Evolutionary conservation across 2,797 vertebrate genomes (phyloP).

Genomic region (Lepus oiostolus): DNA sequence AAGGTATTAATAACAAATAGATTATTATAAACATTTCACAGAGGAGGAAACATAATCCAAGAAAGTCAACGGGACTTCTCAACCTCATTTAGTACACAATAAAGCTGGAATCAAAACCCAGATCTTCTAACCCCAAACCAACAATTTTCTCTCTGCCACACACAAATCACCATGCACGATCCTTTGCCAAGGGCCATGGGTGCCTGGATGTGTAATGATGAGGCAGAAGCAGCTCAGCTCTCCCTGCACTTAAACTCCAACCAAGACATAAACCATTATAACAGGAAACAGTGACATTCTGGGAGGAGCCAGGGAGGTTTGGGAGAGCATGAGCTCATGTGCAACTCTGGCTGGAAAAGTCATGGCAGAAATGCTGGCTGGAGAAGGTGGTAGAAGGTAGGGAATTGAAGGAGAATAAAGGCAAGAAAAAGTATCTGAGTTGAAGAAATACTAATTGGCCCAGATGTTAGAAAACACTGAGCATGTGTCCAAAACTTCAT

Average conservation of each 20-base stretch:
- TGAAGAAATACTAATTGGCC: background rate
- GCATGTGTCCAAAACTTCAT: background rate
- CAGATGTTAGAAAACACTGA: background rate
- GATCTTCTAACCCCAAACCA: background rate
- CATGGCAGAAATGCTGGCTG: background rate
- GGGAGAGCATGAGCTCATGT: background rate
- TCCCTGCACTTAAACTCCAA: background rate
- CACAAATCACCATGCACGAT: rapidly evolving
- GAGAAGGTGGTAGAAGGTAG: too few relatives aligned
- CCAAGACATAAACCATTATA: background rate
- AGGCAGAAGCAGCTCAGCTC: background rate
- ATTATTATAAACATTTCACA: background rate
- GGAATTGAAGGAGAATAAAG: background rate
- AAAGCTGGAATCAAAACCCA: background rate
- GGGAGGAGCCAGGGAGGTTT: too few relatives aligned
- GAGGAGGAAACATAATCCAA: background rate
- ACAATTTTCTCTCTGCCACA: background rate
- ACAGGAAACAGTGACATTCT: background rate
- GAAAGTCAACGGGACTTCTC: background rate
- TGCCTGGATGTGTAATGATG: rapidly evolving
- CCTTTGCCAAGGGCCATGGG: background rate
- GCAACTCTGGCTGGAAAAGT: too few relatives aligned
- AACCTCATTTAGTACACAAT: background rate
- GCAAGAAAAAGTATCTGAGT: background rate
- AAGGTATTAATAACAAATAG: background rate